Base-by-base conservation (phyloP, 2,113 vertebrate species). In the Rhea pennata region DNA sequence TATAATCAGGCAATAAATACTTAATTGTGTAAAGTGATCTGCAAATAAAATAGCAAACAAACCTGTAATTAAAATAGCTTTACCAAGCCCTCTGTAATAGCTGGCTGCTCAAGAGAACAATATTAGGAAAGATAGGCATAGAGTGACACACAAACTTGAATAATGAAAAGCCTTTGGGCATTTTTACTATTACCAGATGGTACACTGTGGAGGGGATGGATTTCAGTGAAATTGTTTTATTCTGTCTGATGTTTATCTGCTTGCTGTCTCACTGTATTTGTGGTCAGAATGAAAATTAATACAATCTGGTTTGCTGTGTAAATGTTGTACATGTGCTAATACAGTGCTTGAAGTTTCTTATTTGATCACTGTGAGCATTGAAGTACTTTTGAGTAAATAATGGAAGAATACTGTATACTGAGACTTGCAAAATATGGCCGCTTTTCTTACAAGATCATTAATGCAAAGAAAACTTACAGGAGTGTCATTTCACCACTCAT, bases 221-320 rank as follows among this genome's bases (percentile, higher is more conserved):
- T 88, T 95, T 95, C 51, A 71, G 15, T 89, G 50, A 73, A 84
- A 76, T 21, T 53, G 19, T 53, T 88, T 91, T 93, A 36, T 86
- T 84, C 59, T 78, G 27, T 87, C n/a, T 84, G 44, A 67, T 92
- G 46, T 85, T 96, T 92, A 24, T 86, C 50, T 88, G 76, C 40
- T 82, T 82, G 59, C 62, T 84, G 54, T 70, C 53, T 84, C 64
- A 42, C 29, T 67, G 51, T 64, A n/a, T 69, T 87, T 87, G 72
- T 71, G 51, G 54, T 86, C 36, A 78, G 84, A 95, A 96, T 95
- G 85, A 95, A 91, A 92, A 93, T 90, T 39, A 48, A 12, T 65
- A 54, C 93, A 78, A 88, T 93, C 75, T 54, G 48, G 21, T 76
- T 96, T 95, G 64, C 66, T 90, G 24, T 85, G 48, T 62, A 88